Conservation (phyloP, 2,888 invertebrate genomes). For the Cataglyphis altisquamis region DNA sequence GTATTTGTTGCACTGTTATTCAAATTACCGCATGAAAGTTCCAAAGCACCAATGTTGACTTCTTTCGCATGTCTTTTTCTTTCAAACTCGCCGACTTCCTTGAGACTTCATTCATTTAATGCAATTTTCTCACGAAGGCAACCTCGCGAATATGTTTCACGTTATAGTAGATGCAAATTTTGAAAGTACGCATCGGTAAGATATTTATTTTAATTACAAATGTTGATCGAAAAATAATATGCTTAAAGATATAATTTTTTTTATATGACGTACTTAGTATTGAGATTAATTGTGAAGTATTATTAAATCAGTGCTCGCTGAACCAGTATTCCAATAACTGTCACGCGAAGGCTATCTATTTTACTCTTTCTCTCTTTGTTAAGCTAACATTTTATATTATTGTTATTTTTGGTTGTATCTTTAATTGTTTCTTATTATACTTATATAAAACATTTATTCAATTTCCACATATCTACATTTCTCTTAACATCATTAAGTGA, state of each 20-base stretch:
- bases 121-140: not conserved
- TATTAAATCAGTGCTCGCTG: conserved; percentile 67
- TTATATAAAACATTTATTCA: not conserved
- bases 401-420: conserved; percentile 17
- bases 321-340: conserved; percentile 67
- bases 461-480: not conserved
- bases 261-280: conserved; percentile 60
- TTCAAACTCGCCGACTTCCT: conserved; percentile 9
- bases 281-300: conserved; percentile 73
- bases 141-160: not conserved
- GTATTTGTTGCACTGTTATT: conserved; percentile 81
- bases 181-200: not conserved
- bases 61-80: conserved; percentile 30
- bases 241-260: conserved; percentile 52
- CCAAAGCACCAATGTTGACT: conserved; percentile 34
- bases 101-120: not conserved
- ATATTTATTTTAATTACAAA: conserved; percentile 40
- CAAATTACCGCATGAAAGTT: conserved; percentile 73
- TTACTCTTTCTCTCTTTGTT: conserved; percentile 49
- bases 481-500: not conserved
- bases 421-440: conserved; percentile 1
- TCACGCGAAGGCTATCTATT: conserved; percentile 71
- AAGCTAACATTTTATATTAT: conserved; percentile 68
- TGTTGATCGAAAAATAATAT: conserved; percentile 16
- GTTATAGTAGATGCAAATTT: not conserved